These are phyloP conservation scores for Drosophila varians DNA, from an alignment of 1,140 invertebrate species.

Conservation along the genomic window DNA sequence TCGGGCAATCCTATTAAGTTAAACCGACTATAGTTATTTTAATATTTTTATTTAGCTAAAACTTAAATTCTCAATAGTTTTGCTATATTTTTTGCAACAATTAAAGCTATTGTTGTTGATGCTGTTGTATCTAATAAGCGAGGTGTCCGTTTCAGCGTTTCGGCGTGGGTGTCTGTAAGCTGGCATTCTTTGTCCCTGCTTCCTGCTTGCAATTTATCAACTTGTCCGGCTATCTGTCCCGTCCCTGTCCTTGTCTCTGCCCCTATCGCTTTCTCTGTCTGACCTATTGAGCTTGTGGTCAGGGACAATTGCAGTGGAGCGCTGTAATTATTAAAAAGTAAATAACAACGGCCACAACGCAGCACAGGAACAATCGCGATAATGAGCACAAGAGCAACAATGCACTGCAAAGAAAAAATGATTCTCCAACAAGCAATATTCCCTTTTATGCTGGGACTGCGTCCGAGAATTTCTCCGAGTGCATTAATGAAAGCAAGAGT, in stretches of 20 bases:
- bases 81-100: background rate
- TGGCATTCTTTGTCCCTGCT: conserved; percentile 40
- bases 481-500: conserved; percentile 52
- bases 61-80: too few species aligned
- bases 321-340: conserved; percentile 77
- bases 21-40: too few species aligned
- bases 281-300: conserved; percentile 55
- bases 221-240: conserved; percentile 23
- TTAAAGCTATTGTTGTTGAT: background rate
- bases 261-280: background rate
- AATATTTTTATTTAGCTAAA: too few species aligned
- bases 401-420: background rate
- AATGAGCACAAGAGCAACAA: conserved; percentile 60
- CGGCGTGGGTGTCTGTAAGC: conserved; percentile 19
- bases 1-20: too few species aligned
- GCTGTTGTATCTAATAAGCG: conserved; percentile 31
- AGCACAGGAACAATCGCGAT: conserved; percentile 63
- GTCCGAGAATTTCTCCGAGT: background rate
- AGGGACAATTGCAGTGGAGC: conserved; percentile 70
- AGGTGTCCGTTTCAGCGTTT: conserved; percentile 19
- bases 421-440: too few species aligned
- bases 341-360: conserved; percentile 39
- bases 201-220: conserved; percentile 68
- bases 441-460: too few species aligned
- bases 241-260: conserved; percentile 1